Conservation (phyloP, 2,797 vertebrate genomes). For the Apogon hyalosoma region DNA sequence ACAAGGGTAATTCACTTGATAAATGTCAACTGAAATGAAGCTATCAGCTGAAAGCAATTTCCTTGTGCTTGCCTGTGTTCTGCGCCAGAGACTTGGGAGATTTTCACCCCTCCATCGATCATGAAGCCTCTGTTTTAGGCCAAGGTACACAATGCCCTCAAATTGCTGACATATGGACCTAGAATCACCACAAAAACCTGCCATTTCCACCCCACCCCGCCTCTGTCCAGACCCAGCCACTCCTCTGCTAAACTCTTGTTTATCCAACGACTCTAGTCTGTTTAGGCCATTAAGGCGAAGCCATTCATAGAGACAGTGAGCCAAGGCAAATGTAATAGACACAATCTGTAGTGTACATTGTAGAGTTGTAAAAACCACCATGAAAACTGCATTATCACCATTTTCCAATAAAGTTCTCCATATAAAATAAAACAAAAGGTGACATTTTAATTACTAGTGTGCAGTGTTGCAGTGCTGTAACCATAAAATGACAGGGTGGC, state of each 20-base stretch:
- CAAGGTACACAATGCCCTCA: conserved; percentile 98
- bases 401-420: background rate
- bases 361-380: conserved; percentile 6
- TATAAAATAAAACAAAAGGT: conserved; percentile 6
- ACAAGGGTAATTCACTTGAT: conserved; percentile 89
- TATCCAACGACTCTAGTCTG: conserved; percentile 89
- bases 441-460: conserved; percentile 39
- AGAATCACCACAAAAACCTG: conserved; percentile 90
- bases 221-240: conserved; percentile 79
- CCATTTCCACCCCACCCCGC: conserved; percentile 81
- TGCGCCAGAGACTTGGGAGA: conserved; percentile 88
- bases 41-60: conserved; percentile 99
- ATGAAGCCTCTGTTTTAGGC: conserved; percentile 91
- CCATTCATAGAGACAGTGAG: conserved; percentile 52
- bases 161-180: conserved; percentile 98
- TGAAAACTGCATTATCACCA: conserved; percentile 7
- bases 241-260: conserved; percentile 89
- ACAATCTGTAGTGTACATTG: conserved; percentile 37
- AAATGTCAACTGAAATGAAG: conserved; percentile 93
- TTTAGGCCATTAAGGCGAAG: conserved; percentile 85
- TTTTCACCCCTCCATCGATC: conserved; percentile 98
- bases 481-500: conserved; percentile 43
- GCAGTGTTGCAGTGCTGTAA: conserved; percentile 9
- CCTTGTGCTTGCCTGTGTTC: conserved; percentile 84
- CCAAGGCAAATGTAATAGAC: conserved; percentile 50